These are phyloP conservation scores for Tenodera sinensis DNA, from an alignment of 2,888 invertebrate species.

Conservation along the genomic window DNA sequence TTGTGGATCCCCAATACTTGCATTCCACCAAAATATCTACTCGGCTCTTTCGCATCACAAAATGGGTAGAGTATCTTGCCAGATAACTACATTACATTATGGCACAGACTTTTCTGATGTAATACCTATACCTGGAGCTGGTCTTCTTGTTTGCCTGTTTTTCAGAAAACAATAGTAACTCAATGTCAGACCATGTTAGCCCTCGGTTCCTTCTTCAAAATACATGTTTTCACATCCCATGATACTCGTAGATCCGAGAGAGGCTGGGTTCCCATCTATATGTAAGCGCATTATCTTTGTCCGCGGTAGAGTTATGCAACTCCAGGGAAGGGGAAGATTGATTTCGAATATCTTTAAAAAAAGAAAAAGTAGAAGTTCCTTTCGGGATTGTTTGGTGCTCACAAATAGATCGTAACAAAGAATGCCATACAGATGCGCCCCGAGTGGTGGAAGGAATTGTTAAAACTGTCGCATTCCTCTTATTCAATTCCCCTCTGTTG, in stretches of 20 bases:
- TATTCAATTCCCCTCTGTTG: background rate
- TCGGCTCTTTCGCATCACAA: no score
- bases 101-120: no score
- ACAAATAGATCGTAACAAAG: background rate
- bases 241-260: background rate
- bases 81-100: no score
- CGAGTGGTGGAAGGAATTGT: background rate
- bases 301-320: background rate
- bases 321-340: background rate
- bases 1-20: no score
- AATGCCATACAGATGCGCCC: background rate
- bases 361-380: background rate
- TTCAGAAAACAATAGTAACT: no score
- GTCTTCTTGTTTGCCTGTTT: no score
- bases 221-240: background rate
- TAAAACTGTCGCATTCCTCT: background rate
- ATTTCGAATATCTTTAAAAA: background rate
- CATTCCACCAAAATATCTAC: no score
- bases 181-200: no score
- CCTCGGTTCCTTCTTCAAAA: no score
- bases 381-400: background rate
- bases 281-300: background rate
- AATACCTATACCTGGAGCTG: no score
- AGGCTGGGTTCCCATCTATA: background rate
- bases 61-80: no score